Base-by-base conservation (phyloP, 2,888 invertebrate genomes). In the Polydrusus cervinus region DNA sequence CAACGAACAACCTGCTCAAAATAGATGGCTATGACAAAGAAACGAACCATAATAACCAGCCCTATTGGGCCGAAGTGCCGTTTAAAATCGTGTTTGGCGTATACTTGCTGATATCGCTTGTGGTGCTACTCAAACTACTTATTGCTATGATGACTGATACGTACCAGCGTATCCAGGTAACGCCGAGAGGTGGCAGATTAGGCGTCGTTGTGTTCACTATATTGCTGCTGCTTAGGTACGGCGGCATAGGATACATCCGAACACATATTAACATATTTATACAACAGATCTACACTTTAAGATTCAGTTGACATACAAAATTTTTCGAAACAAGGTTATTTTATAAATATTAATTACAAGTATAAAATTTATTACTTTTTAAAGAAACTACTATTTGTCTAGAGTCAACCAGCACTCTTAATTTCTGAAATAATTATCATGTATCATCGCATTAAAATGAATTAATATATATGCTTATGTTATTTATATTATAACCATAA, bases 71-170 rank as follows among this genome's bases (percentile, higher is more conserved):
- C 76, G 93, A 92, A 86, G 93, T 93, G 85, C 90, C 96, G 84
- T 96, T 95, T 91, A 95, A 95, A 91, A 91, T 95, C 86, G 92
- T 94, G 82, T 95, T 94, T 88, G 95, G 95, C 83, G 93, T 97
- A 86, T 99, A 99, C 91, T 96, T 99, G 96, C 91, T 99, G 93
- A 98, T 99, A 84, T 98, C 98, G 79, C 96, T 99, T 85, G 97
- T 99, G 87, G 99, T 99, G 84, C 93, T 99, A 83, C 99, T 99
- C 90, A 99, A 99, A 90, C 92, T 99, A 81, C 94, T 99, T 87
- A 99, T 99, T 91, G 99, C 99, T 91, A 99, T 99, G 99, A 99
- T 99, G 98, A 98, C 98, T 86, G 99, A 99, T 91, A 99, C 99
- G 77, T 99, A 99, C 89, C 99, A 99, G 88, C 92, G 97, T 87